Conservation (phyloP, 2,797 vertebrate genomes). For the Taeniopygia guttata region DNA sequence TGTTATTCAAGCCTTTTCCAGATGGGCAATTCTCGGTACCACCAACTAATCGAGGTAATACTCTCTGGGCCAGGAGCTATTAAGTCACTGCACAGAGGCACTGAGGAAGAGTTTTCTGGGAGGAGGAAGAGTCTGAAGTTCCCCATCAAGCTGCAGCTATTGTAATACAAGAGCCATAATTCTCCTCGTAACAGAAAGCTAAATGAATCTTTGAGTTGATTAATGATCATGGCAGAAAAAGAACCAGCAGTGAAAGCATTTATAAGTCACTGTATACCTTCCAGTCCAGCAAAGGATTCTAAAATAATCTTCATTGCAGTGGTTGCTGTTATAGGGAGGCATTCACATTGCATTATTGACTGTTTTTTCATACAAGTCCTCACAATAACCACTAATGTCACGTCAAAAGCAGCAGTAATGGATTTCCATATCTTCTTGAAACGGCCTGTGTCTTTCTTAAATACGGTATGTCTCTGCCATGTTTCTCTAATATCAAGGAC, state of each 20-base stretch:
- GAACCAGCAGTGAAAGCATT: not conserved
- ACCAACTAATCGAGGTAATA: not conserved
- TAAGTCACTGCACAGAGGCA: not conserved
- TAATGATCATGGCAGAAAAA: not conserved
- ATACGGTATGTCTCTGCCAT: not conserved
- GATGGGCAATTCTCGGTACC: not conserved
- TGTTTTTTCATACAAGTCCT: not conserved
- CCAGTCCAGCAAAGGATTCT: not conserved
- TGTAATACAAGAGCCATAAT: not conserved
- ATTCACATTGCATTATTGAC: not conserved
- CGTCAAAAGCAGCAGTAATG: not conserved
- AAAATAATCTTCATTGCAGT: not conserved
- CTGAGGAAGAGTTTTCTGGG: not conserved
- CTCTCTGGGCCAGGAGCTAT: not conserved
- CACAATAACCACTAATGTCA: not conserved
- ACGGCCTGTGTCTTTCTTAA: not conserved
- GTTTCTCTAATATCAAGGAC: not conserved
- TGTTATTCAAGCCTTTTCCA: not conserved
- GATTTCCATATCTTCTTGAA: not conserved
- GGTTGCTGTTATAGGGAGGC: not conserved
- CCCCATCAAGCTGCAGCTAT: not conserved
- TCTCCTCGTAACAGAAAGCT: not conserved
- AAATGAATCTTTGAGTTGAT: conserved; percentile 7
- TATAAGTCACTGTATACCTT: not conserved
- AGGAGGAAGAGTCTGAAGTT: not conserved